Evolutionary conservation across 1,140 invertebrate species (phyloP), one percentile per base, ranked within the genome.

Genomic region (Drosophila rhopaloa): DNA sequence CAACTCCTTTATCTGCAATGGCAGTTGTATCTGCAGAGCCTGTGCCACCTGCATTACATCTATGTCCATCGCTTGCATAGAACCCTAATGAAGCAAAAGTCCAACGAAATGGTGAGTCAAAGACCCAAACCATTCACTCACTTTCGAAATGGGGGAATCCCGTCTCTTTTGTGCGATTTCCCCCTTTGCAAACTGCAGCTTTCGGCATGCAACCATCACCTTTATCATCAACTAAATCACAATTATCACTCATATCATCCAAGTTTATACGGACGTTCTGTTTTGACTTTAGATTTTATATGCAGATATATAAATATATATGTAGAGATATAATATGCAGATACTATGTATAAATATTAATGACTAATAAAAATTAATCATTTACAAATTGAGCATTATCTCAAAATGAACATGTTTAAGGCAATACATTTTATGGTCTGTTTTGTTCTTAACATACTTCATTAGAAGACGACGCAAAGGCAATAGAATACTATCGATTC

Each of bases 11-110:
- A 63, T 63, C 55, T 43, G 60, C 27, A 19, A 43, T 13, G 43
- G 38, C 60, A 60, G 55, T 24, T 24, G 16, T 55, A 59, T 43
- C 54, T 62, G 60, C 60, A 43, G 54, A 19, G 43, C 60, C 60
- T 62, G 55, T 43, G 59, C 59, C 38, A 19, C 60, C 51, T 41
- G 59, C 53, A 58, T 41, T 14, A 9, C 11, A 35, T 14, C 11
- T 27, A 2, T 43, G 60, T 60, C 60, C 54, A 43, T 60, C 60
- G 24, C 54, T 32, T 19, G 37, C 54, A 43, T n/a, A 24, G 56
- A 24, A 60, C 60, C 60, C 60, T 63, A 63, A 63, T 63, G 60
- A 60, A 63, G 60, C 55, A 60, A 63, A 60, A 60, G 60, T 61
- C 60, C 43, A 60, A 63, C 38, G 59, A 27, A 60, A 24, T 32